Evolutionary conservation across 2,888 invertebrate species (phyloP).

Genomic region (Dolomedes plantarius): DNA sequence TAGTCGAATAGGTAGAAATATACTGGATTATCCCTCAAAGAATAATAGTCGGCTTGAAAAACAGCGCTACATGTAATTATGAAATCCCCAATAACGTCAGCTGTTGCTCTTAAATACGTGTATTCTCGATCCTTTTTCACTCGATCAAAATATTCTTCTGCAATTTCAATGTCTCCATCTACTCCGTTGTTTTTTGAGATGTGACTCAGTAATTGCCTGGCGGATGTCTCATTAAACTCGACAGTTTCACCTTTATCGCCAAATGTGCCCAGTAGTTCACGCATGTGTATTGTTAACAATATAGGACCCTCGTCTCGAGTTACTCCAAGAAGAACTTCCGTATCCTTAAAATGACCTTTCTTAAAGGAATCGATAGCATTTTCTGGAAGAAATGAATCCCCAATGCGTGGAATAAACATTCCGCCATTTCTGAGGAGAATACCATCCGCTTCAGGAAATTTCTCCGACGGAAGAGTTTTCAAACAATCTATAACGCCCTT

Average conservation of each 20-base stretch:
- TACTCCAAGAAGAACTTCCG: conserved; percentile 53
- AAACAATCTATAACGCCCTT: conserved; percentile 67
- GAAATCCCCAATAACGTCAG: conserved; percentile 44
- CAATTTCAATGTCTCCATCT: background rate
- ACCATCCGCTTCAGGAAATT: conserved; percentile 57
- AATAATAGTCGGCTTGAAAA: conserved; percentile 26
- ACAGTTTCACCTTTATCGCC: background rate
- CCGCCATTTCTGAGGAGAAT: conserved; percentile 72
- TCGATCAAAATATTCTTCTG: background rate
- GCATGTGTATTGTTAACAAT: conserved; percentile 9
- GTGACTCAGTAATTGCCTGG: background rate
- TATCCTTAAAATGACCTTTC: conserved; percentile 26
- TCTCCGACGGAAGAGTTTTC: conserved; percentile 48
- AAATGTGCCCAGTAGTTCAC: background rate
- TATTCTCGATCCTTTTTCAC: background rate
- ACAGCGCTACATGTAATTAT: conserved; percentile 25
- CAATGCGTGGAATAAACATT: conserved; percentile 63
- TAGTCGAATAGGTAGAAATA: conserved; percentile 47
- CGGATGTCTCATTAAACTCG: background rate
- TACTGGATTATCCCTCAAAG: conserved; percentile 15
- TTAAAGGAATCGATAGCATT: conserved; percentile 21
- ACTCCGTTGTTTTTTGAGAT: no score
- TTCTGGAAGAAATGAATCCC: conserved; percentile 53
- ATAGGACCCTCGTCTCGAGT: conserved; percentile 49
- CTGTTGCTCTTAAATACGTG: background rate